A percentile compares a stretch with the other conserved stretches of the same genome.
Conservation (phyloP, 2,797 vertebrate species). For the Poecilia gillii region DNA sequence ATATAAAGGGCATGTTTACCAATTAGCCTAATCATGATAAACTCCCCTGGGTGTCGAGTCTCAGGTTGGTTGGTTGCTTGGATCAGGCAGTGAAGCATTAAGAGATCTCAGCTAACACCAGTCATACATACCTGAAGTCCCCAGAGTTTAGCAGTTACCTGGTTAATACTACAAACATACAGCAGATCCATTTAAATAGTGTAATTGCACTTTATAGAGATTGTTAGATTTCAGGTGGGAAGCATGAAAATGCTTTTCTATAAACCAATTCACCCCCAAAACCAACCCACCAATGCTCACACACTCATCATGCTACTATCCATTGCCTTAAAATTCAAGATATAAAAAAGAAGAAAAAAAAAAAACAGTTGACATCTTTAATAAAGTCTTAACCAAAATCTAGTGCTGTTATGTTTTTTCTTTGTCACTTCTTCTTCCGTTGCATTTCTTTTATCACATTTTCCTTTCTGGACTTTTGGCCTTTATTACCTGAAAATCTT, state of each 20-base stretch:
- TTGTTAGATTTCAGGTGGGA: background rate
- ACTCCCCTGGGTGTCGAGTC: conserved; percentile 8
- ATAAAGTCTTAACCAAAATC: conserved; percentile 13
- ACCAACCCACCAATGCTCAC: background rate
- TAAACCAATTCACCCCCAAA: background rate
- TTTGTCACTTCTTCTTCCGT: conserved; percentile 4
- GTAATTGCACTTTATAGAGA: conserved; percentile 28
- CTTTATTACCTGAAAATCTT: conserved; percentile 5
- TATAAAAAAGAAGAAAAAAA: background rate
- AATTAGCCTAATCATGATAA: conserved; percentile 15
- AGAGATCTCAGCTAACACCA: conserved; percentile 9
- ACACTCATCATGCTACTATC: background rate
- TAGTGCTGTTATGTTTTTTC: background rate
- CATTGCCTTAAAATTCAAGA: background rate
- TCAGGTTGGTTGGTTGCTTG: background rate
- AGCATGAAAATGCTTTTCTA: background rate
- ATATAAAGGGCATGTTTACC: conserved; percentile 27
- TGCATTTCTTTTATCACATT: conserved; percentile 1
- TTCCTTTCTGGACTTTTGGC: conserved; percentile 1
- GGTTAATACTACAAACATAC: conserved; percentile 30
- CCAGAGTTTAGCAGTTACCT: conserved; percentile 2
- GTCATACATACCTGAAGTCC: background rate
- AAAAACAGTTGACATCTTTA: background rate
- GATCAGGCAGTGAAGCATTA: background rate
- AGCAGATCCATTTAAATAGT: conserved; percentile 9